Conservation (phyloP, 2,888 invertebrate species). For the Aporophyla lueneburgensis region DNA sequence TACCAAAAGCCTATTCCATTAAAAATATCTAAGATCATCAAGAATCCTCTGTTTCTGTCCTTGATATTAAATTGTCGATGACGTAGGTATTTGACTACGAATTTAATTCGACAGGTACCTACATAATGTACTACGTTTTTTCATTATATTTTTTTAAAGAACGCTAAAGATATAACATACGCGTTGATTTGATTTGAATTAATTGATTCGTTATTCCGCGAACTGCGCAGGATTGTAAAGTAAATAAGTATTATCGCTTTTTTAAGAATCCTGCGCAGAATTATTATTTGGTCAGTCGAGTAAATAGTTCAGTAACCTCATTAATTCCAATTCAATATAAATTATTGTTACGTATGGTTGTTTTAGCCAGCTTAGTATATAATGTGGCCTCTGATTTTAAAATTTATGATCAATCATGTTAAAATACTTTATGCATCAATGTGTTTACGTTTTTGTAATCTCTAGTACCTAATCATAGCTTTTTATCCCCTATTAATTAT, state of each 20-base stretch:
- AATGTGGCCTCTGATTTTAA: constrained; percentile 9
- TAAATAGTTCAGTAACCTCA: constrained; percentile 45
- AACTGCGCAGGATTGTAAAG: constrained; percentile 36
- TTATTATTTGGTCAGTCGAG: constrained; percentile 13
- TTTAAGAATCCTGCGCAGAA: constrained; percentile 28
- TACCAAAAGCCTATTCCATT: neutral
- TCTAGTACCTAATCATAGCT: neutral
- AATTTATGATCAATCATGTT: neutral
- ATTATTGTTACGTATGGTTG: constrained; percentile 21
- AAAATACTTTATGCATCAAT: neutral
- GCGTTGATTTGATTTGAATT: constrained; percentile 26
- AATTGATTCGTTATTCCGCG: constrained; percentile 15
- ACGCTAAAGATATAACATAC: constrained; percentile 12
- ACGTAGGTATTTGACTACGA: constrained; percentile 35
- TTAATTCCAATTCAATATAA: constrained; percentile 13
- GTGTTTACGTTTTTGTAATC: neutral
- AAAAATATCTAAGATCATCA: neutral
- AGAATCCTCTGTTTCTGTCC: constrained; percentile 18
- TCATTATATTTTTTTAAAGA: constrained; percentile 5
- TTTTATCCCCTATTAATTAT: neutral
- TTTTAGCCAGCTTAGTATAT: neutral
- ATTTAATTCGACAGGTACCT: neutral
- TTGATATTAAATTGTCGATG: constrained; percentile 15
- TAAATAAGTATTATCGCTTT: constrained; percentile 9
- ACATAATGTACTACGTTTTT: constrained; percentile 1